Percentiles rank a stretch among this genome's conserved stretches.
Conservation (phyloP, 2,113 vertebrate genomes). For the Oriolus oriolus region DNA sequence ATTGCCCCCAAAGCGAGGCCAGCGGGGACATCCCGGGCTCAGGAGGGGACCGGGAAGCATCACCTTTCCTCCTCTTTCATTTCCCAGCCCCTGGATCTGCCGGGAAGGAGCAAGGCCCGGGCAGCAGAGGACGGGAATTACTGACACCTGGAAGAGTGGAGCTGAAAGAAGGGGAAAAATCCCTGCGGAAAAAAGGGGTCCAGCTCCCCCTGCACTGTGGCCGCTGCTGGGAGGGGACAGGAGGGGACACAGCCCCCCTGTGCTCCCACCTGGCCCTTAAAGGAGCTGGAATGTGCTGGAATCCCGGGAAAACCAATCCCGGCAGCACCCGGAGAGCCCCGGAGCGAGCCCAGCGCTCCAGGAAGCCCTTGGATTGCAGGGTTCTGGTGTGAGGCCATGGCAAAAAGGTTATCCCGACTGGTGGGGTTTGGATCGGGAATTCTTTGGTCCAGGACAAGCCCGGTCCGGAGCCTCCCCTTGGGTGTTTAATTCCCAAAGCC, state of each 20-base stretch:
- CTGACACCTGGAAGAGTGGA: neutral
- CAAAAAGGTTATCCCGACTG: rapidly evolving
- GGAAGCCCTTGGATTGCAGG: neutral
- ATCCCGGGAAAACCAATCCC: neutral
- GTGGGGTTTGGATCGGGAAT: rapidly evolving
- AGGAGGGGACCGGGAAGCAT: neutral
- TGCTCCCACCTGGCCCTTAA: neutral
- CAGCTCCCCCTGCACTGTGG: neutral
- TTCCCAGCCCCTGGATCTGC: neutral
- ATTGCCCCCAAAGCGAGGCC: neutral
- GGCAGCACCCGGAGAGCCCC: neutral
- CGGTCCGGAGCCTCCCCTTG: neutral
- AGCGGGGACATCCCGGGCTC: rapidly evolving
- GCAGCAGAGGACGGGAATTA: neutral
- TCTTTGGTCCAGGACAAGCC: neutral
- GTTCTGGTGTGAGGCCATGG: rapidly evolving
- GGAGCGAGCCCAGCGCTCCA: neutral
- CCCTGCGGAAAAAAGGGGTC: rapidly evolving
- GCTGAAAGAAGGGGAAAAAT: neutral
- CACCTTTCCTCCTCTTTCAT: neutral
- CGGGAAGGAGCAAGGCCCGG: neutral
- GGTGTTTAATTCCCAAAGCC: neutral
- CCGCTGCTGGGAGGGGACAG: neutral
- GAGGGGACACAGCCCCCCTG: neutral
- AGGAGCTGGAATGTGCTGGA: neutral